Evolutionary conservation across 2,888 invertebrate species (phyloP).

Genomic region (Tenodera sinensis): DNA sequence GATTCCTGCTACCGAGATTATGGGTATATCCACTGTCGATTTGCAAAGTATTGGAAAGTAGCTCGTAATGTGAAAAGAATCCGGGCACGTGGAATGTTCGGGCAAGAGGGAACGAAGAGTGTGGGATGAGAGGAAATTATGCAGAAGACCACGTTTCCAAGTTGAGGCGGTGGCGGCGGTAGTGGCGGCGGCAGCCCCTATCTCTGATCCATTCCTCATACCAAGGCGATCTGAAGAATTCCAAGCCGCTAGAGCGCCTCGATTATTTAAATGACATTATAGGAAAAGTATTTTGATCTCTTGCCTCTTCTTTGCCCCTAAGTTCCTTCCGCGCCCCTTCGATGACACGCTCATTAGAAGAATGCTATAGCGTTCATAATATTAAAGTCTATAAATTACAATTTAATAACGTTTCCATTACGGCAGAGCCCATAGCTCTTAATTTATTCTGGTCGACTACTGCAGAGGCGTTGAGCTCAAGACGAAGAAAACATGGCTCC

Average conservation of each 20-base stretch:
- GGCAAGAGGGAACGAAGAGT: neutral
- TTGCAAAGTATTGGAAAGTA: neutral
- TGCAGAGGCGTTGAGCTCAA: neutral
- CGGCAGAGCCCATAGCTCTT: slow-evolving; percentile 9
- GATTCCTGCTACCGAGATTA: neutral
- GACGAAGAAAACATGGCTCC: neutral
- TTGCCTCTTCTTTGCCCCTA: neutral
- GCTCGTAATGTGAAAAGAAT: neutral
- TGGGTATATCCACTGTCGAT: neutral
- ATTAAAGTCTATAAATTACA: slow-evolving; percentile 21
- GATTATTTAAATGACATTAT: slow-evolving; percentile 22
- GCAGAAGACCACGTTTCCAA: neutral
- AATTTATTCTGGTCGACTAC: slow-evolving; percentile 10
- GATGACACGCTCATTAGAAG: slow-evolving; percentile 19
- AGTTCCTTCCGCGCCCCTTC: neutral
- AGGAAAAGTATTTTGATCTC: slow-evolving; percentile 11
- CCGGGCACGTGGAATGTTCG: neutral
- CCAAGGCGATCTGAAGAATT: neutral
- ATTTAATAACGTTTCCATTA: slow-evolving; percentile 26
- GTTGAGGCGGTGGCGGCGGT: too few species aligned
- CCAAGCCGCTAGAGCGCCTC: neutral
- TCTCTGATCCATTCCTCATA: neutral
- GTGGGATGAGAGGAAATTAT: neutral
- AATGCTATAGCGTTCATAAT: slow-evolving; percentile 9
- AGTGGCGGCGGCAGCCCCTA: too few species aligned